Percentiles rank a stretch among this genome's conserved stretches.
Conservation (phyloP, 2,888 invertebrate species). For the Tridacna crocea region DNA sequence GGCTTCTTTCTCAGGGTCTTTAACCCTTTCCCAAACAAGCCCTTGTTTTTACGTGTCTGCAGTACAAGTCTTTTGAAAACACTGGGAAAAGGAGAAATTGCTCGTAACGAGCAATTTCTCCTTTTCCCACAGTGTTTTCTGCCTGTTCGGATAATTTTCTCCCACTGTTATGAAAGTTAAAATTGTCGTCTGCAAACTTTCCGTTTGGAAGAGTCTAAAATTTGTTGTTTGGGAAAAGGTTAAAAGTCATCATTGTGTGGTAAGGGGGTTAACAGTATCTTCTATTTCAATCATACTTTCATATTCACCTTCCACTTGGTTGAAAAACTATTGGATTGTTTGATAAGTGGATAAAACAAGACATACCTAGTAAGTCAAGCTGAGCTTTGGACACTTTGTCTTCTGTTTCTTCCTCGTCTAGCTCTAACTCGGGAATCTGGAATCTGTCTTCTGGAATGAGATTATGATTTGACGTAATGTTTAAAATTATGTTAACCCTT, state of each 20-base stretch:
- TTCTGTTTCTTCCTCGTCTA: slow-evolving; percentile 62
- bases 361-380: slow-evolving; percentile 60
- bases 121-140: no score
- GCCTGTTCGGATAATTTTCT: no score
- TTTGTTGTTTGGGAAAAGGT: no score
- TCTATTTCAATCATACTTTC: no score
- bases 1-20: background rate
- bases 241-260: no score
- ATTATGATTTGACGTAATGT: background rate
- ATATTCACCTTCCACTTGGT: background rate
- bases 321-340: background rate
- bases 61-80: no score
- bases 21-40: no score
- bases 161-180: no score
- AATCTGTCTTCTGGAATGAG: background rate
- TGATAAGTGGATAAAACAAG: background rate
- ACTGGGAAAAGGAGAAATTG: background rate
- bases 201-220: no score
- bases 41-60: no score
- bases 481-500: background rate
- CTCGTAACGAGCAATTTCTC: background rate
- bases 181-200: no score
- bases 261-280: no score
- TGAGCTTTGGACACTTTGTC: slow-evolving; percentile 62
- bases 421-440: slow-evolving; percentile 27